These are phyloP conservation scores for Redunca redunca DNA, from an alignment of 2,113 vertebrate species.

Conservation along the genomic window DNA sequence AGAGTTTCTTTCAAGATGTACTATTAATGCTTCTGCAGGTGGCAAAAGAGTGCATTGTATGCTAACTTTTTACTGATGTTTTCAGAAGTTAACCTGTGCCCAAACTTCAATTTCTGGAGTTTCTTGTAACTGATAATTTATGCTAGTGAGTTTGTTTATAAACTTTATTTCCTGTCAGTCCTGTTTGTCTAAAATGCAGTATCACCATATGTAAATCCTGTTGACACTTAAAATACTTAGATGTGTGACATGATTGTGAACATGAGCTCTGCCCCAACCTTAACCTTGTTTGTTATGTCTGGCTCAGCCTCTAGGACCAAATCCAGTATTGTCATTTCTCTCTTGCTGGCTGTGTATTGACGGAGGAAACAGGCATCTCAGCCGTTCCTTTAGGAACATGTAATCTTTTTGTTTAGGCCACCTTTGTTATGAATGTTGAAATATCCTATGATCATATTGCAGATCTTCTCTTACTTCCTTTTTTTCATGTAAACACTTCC, in stretches of 20 bases:
- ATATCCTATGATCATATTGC: constrained; percentile 68
- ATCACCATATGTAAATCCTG: constrained; percentile 59
- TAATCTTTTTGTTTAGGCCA: constrained; percentile 41
- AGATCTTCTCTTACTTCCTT: constrained; percentile 77
- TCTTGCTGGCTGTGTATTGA: constrained; percentile 40
- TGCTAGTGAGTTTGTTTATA: background rate
- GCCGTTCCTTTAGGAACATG: constrained; percentile 66
- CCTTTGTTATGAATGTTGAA: constrained; percentile 72
- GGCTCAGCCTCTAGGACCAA: constrained; percentile 56
- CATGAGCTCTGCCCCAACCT: constrained; percentile 47
- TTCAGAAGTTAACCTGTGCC: background rate
- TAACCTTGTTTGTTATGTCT: constrained; percentile 70
- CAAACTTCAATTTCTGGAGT: constrained; percentile 7
- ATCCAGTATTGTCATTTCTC: constrained; percentile 64
- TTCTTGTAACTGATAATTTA: background rate
- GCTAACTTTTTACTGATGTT: background rate
- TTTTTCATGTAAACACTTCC: constrained; percentile 79
- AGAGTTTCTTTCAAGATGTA: background rate
- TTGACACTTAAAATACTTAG: constrained; percentile 45
- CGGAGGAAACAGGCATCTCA: constrained; percentile 73
- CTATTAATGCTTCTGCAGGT: background rate
- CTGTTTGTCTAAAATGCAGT: constrained; percentile 45
- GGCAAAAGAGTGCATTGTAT: background rate
- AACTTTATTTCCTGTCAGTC: constrained; percentile 38
- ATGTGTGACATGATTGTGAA: background rate